These are phyloP conservation scores for Deladenus siricidicola DNA, from an alignment of 2,888 invertebrate species.

Conservation along the genomic window DNA sequence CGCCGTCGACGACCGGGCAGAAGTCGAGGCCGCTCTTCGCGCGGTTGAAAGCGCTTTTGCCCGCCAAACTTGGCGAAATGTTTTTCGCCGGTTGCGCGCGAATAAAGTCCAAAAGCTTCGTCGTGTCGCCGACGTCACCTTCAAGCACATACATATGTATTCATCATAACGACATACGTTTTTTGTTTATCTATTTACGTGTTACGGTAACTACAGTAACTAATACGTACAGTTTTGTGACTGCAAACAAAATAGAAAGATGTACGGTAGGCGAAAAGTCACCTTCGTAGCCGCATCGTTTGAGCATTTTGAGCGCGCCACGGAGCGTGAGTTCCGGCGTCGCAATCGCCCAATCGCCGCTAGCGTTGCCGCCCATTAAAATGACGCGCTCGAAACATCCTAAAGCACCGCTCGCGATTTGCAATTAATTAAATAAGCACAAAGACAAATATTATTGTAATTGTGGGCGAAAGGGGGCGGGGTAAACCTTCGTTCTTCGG, in stretches of 20 bases:
- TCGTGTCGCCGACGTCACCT: slow-evolving; percentile 10
- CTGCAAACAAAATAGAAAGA: too few relatives aligned
- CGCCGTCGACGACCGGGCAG: slow-evolving; percentile 27
- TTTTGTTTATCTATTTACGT: not conserved
- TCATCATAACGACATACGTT: not conserved
- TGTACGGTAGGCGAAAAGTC: too few relatives aligned
- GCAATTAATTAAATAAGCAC: not conserved
- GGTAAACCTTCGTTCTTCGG: slow-evolving; percentile 20
- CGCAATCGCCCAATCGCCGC: slow-evolving; percentile 26
- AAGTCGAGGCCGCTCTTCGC: slow-evolving; percentile 27
- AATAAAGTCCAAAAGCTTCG: slow-evolving; percentile 18
- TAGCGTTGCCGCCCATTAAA: slow-evolving; percentile 28
- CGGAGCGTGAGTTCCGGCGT: slow-evolving; percentile 10
- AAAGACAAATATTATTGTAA: slow-evolving; percentile 1
- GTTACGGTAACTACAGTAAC: not conserved
- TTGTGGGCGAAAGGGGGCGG: not conserved
- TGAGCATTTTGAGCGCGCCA: slow-evolving; percentile 20
- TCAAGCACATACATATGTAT: not conserved
- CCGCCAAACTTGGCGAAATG: slow-evolving; percentile 20
- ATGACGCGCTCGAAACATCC: slow-evolving; percentile 26
- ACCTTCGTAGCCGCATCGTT: slow-evolving; percentile 18
- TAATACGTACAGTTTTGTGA: too few relatives aligned
- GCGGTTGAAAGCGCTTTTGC: slow-evolving; percentile 23
- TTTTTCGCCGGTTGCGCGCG: slow-evolving; percentile 18
- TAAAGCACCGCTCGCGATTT: not conserved